Evolutionary conservation across 2,113 vertebrate species (phyloP).

Genomic region (Laticauda laticaudata): DNA sequence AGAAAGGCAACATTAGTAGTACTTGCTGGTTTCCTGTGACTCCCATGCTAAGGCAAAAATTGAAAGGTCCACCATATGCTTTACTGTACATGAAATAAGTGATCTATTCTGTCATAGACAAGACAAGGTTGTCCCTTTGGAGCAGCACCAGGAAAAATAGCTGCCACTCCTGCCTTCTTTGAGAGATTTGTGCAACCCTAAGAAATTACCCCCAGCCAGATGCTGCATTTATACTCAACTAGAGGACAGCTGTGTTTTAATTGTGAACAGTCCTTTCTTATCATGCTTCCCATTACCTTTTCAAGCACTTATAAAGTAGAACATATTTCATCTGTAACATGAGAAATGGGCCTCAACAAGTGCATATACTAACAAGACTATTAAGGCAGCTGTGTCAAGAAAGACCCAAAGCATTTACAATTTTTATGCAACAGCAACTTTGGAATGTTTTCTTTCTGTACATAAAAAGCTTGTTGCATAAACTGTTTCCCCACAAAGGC

Average conservation of each 20-base stretch:
- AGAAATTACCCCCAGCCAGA: neutral
- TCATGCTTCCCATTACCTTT: neutral
- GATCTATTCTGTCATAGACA: neutral
- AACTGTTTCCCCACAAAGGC: slow-evolving; percentile 8
- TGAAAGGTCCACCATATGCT: neutral
- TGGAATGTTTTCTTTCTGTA: slow-evolving; percentile 10
- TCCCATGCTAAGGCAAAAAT: neutral
- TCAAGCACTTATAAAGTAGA: neutral
- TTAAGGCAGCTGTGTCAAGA: neutral
- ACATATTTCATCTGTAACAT: neutral
- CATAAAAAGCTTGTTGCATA: slow-evolving; percentile 51
- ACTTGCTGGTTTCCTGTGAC: neutral
- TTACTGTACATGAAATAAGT: neutral
- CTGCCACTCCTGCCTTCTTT: neutral
- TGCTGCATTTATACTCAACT: neutral
- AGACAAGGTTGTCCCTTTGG: neutral
- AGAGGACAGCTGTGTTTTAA: neutral
- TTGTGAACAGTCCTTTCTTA: neutral
- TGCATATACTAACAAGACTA: neutral
- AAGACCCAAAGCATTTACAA: neutral
- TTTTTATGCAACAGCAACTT: neutral
- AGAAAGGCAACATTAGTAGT: neutral
- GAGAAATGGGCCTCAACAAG: neutral
- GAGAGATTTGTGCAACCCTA: neutral
- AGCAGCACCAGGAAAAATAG: neutral